phyloP scores from a whole-genome alignment of 2,888 invertebrate genomes.

The Stenolophus ochropezus region DNA sequence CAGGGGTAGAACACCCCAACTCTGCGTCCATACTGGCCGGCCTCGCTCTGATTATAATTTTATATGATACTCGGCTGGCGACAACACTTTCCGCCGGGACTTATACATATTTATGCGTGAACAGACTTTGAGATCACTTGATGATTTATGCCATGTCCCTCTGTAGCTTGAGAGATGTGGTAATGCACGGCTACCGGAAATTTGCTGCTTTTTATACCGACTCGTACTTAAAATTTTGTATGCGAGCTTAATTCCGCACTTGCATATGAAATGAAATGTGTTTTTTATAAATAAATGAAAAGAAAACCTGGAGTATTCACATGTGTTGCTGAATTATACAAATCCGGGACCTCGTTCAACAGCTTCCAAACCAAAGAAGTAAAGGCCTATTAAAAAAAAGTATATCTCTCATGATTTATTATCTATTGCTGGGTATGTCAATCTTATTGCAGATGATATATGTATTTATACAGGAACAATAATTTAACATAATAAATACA shows the following conservation, averaged over 20 bases:
- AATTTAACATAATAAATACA: too few relatives aligned
- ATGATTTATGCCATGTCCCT: constrained; percentile 51
- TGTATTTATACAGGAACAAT: too few relatives aligned
- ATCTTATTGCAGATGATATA: too few relatives aligned
- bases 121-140: constrained; percentile 57
- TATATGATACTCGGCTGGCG: constrained; percentile 37
- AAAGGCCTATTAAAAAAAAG: too few relatives aligned
- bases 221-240: not conserved
- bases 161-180: constrained; percentile 15
- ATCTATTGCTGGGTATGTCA: too few relatives aligned
- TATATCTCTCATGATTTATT: too few relatives aligned
- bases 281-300: not conserved
- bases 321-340: not conserved
- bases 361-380: too few relatives aligned
- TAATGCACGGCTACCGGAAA: not conserved
- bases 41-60: constrained; percentile 48
- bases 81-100: constrained; percentile 52
- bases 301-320: not conserved
- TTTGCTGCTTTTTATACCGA: not conserved
- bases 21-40: not conserved
- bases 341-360: too few relatives aligned
- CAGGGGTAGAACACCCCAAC: not conserved
- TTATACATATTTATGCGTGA: constrained; percentile 58
- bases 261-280: not conserved
- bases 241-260: not conserved